Base-by-base conservation (phyloP, 2,888 invertebrate genomes). In the Hemistola chrysoprasaria region DNA sequence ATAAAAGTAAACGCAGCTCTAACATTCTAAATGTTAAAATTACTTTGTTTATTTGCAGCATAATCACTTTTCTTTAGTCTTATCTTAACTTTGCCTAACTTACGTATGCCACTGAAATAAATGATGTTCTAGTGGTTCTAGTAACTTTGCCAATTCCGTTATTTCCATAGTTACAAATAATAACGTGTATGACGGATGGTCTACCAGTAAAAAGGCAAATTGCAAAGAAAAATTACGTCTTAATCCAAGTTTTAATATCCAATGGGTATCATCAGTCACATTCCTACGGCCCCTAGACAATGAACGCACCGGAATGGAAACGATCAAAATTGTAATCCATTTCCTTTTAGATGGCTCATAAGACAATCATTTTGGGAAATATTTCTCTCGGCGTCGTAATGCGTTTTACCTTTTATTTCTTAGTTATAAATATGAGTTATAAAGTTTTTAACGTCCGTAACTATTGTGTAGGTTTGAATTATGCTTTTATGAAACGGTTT, bases 291-390 rank as follows among this genome's bases (percentile, higher is more conserved):
- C 78, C 76, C 72, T 47, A 69, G 62, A 76, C 72, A 71, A 65
- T 57, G 56, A 53, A 59, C 53, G 70, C 72, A 73, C 72, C 75
- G 74, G 70, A 74, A 77, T 71, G 78, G 71, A 82, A 82, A 66
- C 66, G 67, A 66, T 78, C 73, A 78, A 78, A 78, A 83, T 74
- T 72, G 68, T 77, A 77, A 83, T 82, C 78, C 77, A 78, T 83
- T 82, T 76, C 68, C 59, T 54, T 56, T 56, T 53, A 63, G 62
- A 69, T 65, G 65, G 51, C 62, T 65, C 61, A 62, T 56, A 47
- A 59, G 61, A 64, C 57, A 60, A 65, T 62, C 69, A 67, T 60
- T 62, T 49, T 46, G 50, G 48, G 50, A 54, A 47, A 61, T 62
- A 64, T 64, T 57, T 55, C 55, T 48, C 60, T 32, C 33, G 37